A percentile compares a stretch with the other conserved stretches of the same genome.
These are phyloP conservation scores for Drosophila prolongata DNA, from an alignment of 2,888 invertebrate genomes.

Conservation along the genomic window DNA sequence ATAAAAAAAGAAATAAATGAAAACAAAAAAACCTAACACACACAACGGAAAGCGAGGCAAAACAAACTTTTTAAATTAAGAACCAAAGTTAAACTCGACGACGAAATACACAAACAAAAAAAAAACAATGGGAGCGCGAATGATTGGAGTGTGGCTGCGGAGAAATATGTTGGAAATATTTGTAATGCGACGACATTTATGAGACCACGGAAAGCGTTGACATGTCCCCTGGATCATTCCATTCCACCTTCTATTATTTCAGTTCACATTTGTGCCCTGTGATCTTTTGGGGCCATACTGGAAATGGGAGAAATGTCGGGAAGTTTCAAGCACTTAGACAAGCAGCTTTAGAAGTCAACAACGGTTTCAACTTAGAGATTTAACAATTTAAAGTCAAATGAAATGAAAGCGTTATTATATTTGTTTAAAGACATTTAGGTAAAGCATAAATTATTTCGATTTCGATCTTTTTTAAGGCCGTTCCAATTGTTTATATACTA, in stretches of 20 bases:
- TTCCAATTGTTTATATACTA: too few species aligned
- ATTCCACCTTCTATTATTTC: constrained; percentile 18
- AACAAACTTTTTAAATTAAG: constrained; percentile 75
- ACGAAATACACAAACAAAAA: constrained; percentile 41
- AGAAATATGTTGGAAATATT: constrained; percentile 32
- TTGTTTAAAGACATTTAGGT: too few species aligned
- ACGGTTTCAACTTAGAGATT: constrained; percentile 10
- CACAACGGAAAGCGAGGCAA: constrained; percentile 34
- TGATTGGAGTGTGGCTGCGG: constrained; percentile 36
- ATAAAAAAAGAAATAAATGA: constrained; percentile 44
- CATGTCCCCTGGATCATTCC: constrained; percentile 23
- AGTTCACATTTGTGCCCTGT: constrained; percentile 13
- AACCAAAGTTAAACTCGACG: constrained; percentile 73
- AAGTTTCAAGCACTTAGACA: constrained; percentile 10
- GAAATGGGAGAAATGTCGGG: constrained; percentile 9
- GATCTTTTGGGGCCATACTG: constrained; percentile 17
- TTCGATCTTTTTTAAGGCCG: too few species aligned
- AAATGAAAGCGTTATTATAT: neutral
- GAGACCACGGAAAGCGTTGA: constrained; percentile 54
- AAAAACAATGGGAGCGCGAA: constrained; percentile 10
- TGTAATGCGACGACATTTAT: constrained; percentile 64
- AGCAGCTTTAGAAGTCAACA: constrained; percentile 4
- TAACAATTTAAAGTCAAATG: constrained; percentile 1
- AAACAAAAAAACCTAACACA: constrained; percentile 18
- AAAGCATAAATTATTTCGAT: too few species aligned